Evolutionary conservation across 2,888 invertebrate genomes (phyloP).

Genomic region (Suillia variegata): DNA sequence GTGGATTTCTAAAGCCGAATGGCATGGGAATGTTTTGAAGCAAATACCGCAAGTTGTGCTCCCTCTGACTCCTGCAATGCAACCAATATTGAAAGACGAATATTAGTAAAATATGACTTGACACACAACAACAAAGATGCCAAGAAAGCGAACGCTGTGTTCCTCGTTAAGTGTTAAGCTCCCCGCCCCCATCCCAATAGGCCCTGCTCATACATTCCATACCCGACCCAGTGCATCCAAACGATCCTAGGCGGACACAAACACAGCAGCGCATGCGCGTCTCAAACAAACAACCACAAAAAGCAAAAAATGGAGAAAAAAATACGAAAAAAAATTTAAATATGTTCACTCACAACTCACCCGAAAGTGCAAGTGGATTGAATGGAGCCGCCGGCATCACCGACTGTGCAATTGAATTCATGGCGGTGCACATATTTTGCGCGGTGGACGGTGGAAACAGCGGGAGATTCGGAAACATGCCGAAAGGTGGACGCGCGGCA

Average conservation of each 20-base stretch:
- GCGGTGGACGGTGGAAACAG: conserved; percentile 65
- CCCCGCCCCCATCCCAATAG: too few species aligned
- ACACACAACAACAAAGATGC: too few species aligned
- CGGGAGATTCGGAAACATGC: conserved; percentile 60
- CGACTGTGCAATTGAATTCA: conserved; percentile 81
- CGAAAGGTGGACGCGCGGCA: conserved; percentile 57
- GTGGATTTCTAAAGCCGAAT: conserved; percentile 96
- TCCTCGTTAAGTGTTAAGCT: too few species aligned
- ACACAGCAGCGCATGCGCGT: neutral
- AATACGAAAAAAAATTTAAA: conserved; percentile 12
- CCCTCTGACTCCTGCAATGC: conserved; percentile 75
- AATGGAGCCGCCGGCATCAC: conserved; percentile 83
- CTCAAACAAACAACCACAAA: too few species aligned
- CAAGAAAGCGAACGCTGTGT: too few species aligned
- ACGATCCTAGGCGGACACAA: too few species aligned
- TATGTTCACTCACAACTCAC: conserved; percentile 49
- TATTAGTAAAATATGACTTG: too few species aligned
- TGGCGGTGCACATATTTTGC: conserved; percentile 76
- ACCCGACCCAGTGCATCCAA: too few species aligned
- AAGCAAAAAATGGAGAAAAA: neutral
- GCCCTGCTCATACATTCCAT: too few species aligned
- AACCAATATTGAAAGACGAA: too few species aligned
- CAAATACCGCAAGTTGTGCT: conserved; percentile 95
- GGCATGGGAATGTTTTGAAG: conserved; percentile 98
- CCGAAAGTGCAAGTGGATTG: conserved; percentile 84